Base-by-base conservation (phyloP, 2,888 invertebrate species). In the Furcula furcula region DNA sequence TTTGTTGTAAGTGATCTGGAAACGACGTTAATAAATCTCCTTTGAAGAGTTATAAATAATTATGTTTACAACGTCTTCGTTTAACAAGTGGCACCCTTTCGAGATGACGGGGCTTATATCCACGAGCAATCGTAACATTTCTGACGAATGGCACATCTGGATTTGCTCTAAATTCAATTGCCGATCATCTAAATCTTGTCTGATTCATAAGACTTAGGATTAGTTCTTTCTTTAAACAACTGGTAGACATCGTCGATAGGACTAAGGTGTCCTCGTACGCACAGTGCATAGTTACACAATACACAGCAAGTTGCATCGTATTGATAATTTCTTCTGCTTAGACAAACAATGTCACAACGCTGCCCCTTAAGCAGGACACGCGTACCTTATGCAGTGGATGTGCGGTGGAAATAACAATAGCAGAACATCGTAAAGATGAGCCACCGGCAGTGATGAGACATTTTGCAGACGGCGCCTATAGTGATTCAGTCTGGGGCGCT, bases 401-500 rank as follows among this genome's bases (percentile, higher is more conserved):
- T 52, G 52, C 38, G 48, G 54, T 48, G 31, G 45, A 55, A 51
- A 55, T 55, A 57, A 56, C 55, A 53, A 57, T 47, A 49, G 36
- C 53, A 60, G 45, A 66, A 63, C 52, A 67, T 65, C 65, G 70
- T 78, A 75, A 79, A 81, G 77, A 68, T n/a, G n/a, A n/a, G n/a
- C n/a, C n/a, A n/a, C n/a, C 67, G 65, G 59, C 65, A 65, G 58
- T 67, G 70, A 76, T 79, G 85, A 87, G 86, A 86, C 86, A 72
- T 86, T 88, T 87, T 87, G 87, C 87, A 87, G 87, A 87, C 87
- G 87, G 87, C 86, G 87, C 87, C 84, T 84, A 68, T 67, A 64
- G 76, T 83, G 82, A 83, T 76, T 84, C 83, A 85, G 82, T 80
- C 81, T 84, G 81, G 80, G 77, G 66, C 64, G 64, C 66, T 73